A percentile compares a stretch with the other conserved stretches of the same genome.
Conservation (phyloP, 2,113 vertebrate species). For the Tupaia chinensis region DNA sequence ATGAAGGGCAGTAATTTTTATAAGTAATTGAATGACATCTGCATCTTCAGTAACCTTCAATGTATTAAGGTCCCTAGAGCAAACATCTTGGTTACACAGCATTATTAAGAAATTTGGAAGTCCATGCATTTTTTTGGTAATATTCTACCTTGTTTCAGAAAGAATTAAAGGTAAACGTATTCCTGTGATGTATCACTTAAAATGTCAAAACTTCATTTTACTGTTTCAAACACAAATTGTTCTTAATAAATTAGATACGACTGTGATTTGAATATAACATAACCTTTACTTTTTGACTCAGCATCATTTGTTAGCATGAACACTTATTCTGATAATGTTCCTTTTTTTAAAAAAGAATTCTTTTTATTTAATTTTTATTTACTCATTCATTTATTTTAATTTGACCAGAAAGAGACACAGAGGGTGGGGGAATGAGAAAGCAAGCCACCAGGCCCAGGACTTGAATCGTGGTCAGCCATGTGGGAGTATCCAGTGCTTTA, state of each 20-base stretch:
- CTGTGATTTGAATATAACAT: conserved; percentile 28
- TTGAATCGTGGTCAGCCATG: too few species aligned
- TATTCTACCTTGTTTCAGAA: conserved; percentile 36
- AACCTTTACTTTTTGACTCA: neutral
- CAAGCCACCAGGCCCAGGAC: too few species aligned
- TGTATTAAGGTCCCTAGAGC: neutral
- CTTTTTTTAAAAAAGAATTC: neutral
- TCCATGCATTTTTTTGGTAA: neutral
- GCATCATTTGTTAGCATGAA: conserved; percentile 23
- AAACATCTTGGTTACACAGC: neutral
- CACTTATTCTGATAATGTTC: neutral
- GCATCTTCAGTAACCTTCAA: neutral
- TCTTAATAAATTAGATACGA: conserved; percentile 37
- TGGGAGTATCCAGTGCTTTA: too few species aligned
- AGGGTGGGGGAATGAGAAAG: too few species aligned
- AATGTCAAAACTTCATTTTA: conserved; percentile 17
- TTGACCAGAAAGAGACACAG: too few species aligned
- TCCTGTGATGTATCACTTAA: neutral
- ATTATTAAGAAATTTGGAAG: neutral
- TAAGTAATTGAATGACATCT: neutral
- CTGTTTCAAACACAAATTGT: neutral
- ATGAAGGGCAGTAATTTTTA: conserved; percentile 34
- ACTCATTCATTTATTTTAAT: too few species aligned
- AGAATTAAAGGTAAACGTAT: neutral
- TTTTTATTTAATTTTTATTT: too few species aligned